Evolutionary conservation across 2,113 vertebrate genomes (phyloP).

Genomic region (Oreochromis spilurus): DNA sequence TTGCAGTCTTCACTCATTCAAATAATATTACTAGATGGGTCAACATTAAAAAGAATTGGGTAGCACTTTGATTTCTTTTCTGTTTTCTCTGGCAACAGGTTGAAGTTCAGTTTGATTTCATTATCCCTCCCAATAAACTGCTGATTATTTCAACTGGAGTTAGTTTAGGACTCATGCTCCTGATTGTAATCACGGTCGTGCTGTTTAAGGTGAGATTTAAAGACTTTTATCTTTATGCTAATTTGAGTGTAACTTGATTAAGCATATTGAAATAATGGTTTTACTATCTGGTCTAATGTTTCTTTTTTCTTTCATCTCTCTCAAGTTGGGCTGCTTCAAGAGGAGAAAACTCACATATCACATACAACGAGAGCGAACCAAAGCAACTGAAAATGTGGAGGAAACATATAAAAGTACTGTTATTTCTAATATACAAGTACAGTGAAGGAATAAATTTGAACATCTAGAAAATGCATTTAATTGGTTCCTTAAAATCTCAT

Average conservation of each 20-base stretch:
- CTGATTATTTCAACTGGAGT: slow-evolving; percentile 41
- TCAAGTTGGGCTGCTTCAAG: slow-evolving; percentile 58
- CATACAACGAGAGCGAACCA: neutral
- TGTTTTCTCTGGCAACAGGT: slow-evolving; percentile 12
- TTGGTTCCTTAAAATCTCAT: neutral
- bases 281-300: neutral
- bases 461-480: neutral
- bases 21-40: neutral
- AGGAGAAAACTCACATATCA: slow-evolving; percentile 1
- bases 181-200: slow-evolving; percentile 46
- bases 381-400: neutral
- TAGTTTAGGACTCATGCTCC: slow-evolving; percentile 35
- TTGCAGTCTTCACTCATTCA: neutral
- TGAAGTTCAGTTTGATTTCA: slow-evolving; percentile 40
- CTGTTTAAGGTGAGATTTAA: slow-evolving; percentile 55
- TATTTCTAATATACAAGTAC: neutral
- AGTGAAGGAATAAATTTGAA: neutral
- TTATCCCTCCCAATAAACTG: neutral
- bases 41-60: neutral
- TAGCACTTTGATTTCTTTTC: neutral
- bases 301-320: neutral
- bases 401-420: neutral
- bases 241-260: neutral
- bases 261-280: neutral
- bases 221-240: neutral